Conservation (phyloP, 2,113 vertebrate species). For the Saguinus midas region DNA sequence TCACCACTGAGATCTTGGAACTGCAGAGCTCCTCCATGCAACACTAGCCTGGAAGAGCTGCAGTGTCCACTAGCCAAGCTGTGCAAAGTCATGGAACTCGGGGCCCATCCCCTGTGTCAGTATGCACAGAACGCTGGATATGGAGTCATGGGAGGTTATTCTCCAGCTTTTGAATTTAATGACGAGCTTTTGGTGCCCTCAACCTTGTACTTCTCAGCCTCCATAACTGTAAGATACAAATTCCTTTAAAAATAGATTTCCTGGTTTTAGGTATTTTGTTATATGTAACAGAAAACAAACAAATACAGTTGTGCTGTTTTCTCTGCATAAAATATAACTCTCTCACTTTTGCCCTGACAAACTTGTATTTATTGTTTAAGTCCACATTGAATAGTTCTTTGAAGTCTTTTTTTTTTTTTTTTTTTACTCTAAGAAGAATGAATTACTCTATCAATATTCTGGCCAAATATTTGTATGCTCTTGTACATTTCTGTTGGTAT, state of each 20-base stretch:
- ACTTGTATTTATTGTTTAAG: not conserved
- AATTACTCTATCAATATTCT: not conserved
- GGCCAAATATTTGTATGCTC: not conserved
- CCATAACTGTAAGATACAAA: not conserved
- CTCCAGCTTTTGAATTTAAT: not conserved
- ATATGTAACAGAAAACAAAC: not conserved
- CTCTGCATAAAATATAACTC: not conserved
- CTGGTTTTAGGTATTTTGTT: not conserved
- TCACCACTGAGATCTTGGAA: not conserved
- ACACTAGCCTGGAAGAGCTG: not conserved
- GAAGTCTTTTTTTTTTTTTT: not conserved
- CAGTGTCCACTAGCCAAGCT: not conserved
- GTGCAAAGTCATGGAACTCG: not conserved
- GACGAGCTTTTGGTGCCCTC: not conserved
- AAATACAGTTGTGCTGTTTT: not conserved
- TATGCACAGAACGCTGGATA: not conserved
- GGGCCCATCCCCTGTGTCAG: not conserved
- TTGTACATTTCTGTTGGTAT: not conserved
- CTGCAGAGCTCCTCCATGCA: not conserved
- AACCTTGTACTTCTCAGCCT: not conserved
- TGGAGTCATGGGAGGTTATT: not conserved
- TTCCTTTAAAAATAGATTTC: not conserved
- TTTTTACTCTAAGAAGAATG: not conserved
- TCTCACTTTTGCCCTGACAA: not conserved
- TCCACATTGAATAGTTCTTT: not conserved